Base-by-base conservation (phyloP, 1,140 invertebrate genomes). In the Hylaeus anthracinus region DNA sequence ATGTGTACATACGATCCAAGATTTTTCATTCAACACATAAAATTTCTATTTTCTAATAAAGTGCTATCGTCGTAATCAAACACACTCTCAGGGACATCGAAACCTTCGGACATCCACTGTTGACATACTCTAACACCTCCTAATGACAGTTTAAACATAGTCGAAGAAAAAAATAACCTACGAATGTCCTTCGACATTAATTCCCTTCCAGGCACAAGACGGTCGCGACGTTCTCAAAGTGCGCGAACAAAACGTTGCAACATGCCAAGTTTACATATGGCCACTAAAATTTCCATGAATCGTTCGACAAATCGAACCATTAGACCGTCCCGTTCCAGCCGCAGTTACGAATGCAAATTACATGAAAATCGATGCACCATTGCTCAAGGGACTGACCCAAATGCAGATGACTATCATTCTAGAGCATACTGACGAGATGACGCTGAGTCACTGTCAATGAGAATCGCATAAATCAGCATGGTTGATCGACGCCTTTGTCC, bases 391-490 rank as follows among this genome's bases (percentile, higher is more conserved):
- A 8, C 37, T 71, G 79, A 81, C 73, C 79, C 60, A 71, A 56
- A 72, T 65, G 60, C 51, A 48, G 74, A 81, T 77, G 55, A 12
- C 39, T 39, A 37, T 53, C 66, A 58, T 77, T 26, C 9, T 53
- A 12, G 67, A 53, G 53, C 61, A 48, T 65, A 37, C 39, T 37
- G 66, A 72, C 26, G 45, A 70, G 67, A 56, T 37, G n/a, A 61
- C 26, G n/a, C 72, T 77, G 74, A 81, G 43, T 81, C 79, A 71
- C 15, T 56, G 65, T 55, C 56, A 81, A 63, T 63, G 55, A 69
- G 65, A 69, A 72, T 64, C 41, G 66, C 61, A 77, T 77, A 65
- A 78, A 71, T 76, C 53, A 51, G 6, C 74, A 39, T 61, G 5
- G 15, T 2, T 51, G 37, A 77, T 55, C 65, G 43, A 56, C 55